Evolutionary conservation across 2,113 vertebrate species (phyloP), one percentile per base, ranked within the genome.

Genomic region (Atractosteus spatula): DNA sequence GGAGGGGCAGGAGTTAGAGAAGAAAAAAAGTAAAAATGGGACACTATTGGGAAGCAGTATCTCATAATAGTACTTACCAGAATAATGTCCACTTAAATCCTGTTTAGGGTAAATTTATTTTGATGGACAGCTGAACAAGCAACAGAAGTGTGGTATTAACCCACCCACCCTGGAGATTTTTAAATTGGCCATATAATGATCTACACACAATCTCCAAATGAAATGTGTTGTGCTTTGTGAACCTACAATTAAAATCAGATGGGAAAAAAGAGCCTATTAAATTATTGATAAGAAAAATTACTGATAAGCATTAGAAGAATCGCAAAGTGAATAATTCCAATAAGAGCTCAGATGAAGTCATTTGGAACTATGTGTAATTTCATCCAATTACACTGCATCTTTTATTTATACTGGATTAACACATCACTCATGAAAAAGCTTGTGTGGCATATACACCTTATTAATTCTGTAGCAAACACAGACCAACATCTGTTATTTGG

Each of bases 1-100:
- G 76, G 74, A 70, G 57, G 75, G 64, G 69, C 45, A 62, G 17
- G 66, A 73, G 55, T 68, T 56, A 54, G 66, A 57, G 65, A 57
- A 75, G 45, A 72, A 78, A 68, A 62, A 66, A 4, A 44, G 69
- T 75, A 75, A 72, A 78, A 43, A 70, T 51, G 68, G 68, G 55
- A 71, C 70, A 7, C 41, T 41, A 47, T 62, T 80, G 71, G 68
- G 73, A 79, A 79, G 74, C 41, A 55, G 71, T 74, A 78, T 70
- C n/a, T 14, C 55, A 44, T 55, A 59, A 41, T 47, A 67, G 61
- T 67, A 44, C 11, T 67, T 41, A 67, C 54, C 55, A 57, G n/a
- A 42, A 64, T 66, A 59, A 41, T 67, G 64, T 45, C 66, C 7
- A 45, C 51, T 55, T 10, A 68, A 68, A 43, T 67, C 42, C 29